Evolutionary conservation across 92 coral and sea anemone species (phyloP).

Genomic region (Hydrozoanthus gracilis): DNA sequence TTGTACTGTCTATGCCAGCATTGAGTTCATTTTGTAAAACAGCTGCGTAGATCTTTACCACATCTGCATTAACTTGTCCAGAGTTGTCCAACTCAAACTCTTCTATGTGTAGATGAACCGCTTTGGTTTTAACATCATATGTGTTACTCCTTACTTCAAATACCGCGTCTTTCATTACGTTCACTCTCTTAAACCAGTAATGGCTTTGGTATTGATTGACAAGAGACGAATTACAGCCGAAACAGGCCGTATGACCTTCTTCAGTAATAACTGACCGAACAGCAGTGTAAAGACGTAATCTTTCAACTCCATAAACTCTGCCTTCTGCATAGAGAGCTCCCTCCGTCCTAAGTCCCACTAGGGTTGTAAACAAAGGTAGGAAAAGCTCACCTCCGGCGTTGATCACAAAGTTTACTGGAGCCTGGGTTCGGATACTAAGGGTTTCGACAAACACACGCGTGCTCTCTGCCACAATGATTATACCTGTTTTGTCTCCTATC

Average conservation of each 20-base stretch:
- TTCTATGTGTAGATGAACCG: constrained; percentile 50
- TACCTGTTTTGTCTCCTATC: constrained; percentile 69
- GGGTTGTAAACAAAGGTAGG: constrained; percentile 57
- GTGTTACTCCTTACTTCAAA: constrained; percentile 62
- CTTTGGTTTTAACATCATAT: constrained; percentile 36
- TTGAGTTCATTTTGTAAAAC: constrained; percentile 57
- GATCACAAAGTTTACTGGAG: constrained; percentile 58
- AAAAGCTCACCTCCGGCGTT: constrained; percentile 60
- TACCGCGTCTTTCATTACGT: constrained; percentile 57
- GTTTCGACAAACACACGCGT: constrained; percentile 60
- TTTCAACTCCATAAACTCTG: constrained; percentile 56
- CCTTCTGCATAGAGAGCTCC: constrained; percentile 61
- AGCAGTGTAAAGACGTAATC: constrained; percentile 54
- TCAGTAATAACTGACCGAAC: constrained; percentile 50
- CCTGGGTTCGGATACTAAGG: constrained; percentile 60
- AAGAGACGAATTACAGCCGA: constrained; percentile 51
- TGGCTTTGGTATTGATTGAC: constrained; percentile 50
- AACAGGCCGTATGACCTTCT: constrained; percentile 64
- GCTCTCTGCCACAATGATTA: constrained; percentile 52
- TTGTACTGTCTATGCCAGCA: constrained; percentile 61
- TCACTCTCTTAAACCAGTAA: constrained; percentile 62
- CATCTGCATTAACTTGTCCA: constrained; percentile 53
- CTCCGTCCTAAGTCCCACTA: constrained; percentile 52
- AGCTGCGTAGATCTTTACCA: constrained; percentile 51
- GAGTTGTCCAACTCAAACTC: constrained; percentile 56